Conservation (phyloP, 2,113 vertebrate species). For the Callipepla californica region DNA sequence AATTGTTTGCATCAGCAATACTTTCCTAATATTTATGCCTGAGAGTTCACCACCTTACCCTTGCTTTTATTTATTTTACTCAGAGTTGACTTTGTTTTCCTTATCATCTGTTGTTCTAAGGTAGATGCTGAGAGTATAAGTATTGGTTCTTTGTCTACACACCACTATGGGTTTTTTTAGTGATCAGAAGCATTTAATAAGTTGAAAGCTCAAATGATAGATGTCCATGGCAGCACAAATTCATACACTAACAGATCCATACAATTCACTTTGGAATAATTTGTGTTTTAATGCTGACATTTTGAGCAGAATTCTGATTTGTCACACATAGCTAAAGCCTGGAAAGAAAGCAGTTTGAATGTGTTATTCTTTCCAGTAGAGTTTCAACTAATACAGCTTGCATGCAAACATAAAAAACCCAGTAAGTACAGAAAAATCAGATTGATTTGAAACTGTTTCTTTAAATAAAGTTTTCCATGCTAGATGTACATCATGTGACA, state of each 20-base stretch:
- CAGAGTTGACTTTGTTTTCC: background rate
- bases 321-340: background rate
- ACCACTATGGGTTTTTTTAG: background rate
- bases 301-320: background rate
- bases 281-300: background rate
- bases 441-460: background rate
- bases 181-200: background rate
- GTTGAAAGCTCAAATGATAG: background rate
- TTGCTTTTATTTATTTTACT: background rate
- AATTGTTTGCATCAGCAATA: background rate
- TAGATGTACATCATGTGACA: background rate
- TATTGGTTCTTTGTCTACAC: background rate
- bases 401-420: background rate
- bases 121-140: background rate
- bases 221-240: background rate
- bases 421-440: constrained; percentile 6
- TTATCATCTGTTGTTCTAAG: accelerated
- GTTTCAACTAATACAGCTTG: background rate
- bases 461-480: background rate
- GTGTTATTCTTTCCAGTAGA: background rate
- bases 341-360: background rate
- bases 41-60: background rate
- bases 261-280: background rate
- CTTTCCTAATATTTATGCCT: background rate
- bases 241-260: background rate